Base-by-base conservation (phyloP, 2,888 invertebrate species). In the Cephus rjabovi region DNA sequence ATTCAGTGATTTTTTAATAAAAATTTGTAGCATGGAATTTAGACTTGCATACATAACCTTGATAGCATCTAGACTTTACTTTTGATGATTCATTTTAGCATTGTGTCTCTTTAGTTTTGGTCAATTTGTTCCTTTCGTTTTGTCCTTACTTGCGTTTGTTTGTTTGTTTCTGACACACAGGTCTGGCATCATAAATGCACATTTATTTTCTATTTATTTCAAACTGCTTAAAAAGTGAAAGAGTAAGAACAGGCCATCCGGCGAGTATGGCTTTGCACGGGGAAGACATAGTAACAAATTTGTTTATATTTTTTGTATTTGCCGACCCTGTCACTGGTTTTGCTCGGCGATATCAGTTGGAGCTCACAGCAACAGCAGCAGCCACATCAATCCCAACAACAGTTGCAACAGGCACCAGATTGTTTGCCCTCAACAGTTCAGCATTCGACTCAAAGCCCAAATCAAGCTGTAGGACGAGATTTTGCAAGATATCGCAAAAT, bases 251-350 rank as follows among this genome's bases (percentile, higher is more conserved):
- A 77, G 82, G 76, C 83, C 82, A 79, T 80, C 79, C 84, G 82
- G 84, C 85, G 83, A 83, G 81, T 84, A 85, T 87, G 87, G 85
- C 84, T 75, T 79, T 83, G 79, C 77, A 80, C 82, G 81, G 83
- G 84, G 86, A 85, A 87, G 88, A 87, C 83, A 82, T 89, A 90
- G 91, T 91, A 91, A 91, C 89, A 87, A 83, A 87, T 91, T 91
- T 91, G 90, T 91, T 91, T 91, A 90, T 91, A 90, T 91, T 91
- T 91, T 91, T 91, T 91, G 90, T 91, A 91, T 91, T 91, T 91
- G 90, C 91, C 87, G 91, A 90, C 88, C 86, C 87, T 86, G 83
- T 84, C 87, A 84, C 87, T 84, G 88, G 87, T 89, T 88, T 88
- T 86, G 83, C 86, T 86, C 88, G 88, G 84, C 86, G 82, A 84